Base-by-base conservation (phyloP, 2,888 invertebrate species). In the Hypercompe scribonia region DNA sequence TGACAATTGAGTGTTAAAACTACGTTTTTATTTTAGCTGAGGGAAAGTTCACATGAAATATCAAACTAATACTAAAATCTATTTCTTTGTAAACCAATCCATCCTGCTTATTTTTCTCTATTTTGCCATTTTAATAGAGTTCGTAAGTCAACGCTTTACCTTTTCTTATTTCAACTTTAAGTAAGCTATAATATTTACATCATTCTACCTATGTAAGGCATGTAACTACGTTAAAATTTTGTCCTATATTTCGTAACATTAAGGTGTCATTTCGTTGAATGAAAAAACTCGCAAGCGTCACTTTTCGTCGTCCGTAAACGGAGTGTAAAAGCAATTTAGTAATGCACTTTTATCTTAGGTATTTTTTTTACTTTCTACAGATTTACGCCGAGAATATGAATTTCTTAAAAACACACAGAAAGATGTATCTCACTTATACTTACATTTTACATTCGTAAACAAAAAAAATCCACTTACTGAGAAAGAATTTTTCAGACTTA, bases 321-420 rank as follows among this genome's bases (percentile, higher is more conserved):
- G 87, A 83, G 87, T 89, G 90, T 88, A 86, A 88, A 89, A 91
- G 91, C 91, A 92, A 93, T 93, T 92, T 90, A 84, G 90, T 93
- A 94, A 93, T 93, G 92, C 91, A 92, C 88, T 93, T 92, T 91
- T 90, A 89, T 90, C 86, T 87, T 61, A 78, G 68, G 72, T 63
- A 77, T 77, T 74, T 68, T 61, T 74, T 65, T 64, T 68, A 61
- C 39, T 39, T 69, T 31, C 69, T 69, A 58, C 31, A 65, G 72
- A 34, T 76, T 79, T 72, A 68, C 28, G 50, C n/a, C 24, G 24
- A 65, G 54, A 68, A 68, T 65, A 73, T 66, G 71, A 71, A 74
- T 65, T 68, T 39, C 54, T 67, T 68, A 39, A 67, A 54, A 68
- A 28, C 50, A 39, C 36, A 64, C 50, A 58, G 68, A 34, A 68